A percentile compares a stretch with the other conserved stretches of the same genome.
Conservation (phyloP, 2,113 vertebrate genomes). For the Chamaetylas fuelleborni region DNA sequence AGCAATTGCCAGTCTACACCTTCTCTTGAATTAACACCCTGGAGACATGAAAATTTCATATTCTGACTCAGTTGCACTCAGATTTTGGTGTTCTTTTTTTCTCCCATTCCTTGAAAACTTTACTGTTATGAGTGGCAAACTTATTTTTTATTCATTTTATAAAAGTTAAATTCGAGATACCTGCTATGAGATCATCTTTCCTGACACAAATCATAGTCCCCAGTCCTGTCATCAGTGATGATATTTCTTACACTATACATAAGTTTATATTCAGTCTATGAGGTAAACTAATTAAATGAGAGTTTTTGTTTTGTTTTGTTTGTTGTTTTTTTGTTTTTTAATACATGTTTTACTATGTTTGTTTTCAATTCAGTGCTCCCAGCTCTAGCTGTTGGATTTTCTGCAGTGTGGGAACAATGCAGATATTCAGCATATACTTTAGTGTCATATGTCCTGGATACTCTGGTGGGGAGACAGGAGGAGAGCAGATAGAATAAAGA, state of each 20-base stretch:
- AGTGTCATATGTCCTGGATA: background rate
- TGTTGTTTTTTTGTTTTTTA: background rate
- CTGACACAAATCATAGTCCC: background rate
- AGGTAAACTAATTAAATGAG: background rate
- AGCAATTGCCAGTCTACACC: background rate
- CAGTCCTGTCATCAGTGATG: accelerated
- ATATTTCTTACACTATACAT: background rate
- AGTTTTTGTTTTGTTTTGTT: background rate
- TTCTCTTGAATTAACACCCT: background rate
- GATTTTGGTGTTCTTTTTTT: background rate
- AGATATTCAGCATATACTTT: background rate
- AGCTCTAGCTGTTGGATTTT: background rate
- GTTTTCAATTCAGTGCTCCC: background rate
- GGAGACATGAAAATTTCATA: background rate
- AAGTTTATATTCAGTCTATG: background rate
- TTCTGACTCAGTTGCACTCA: background rate
- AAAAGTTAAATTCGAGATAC: background rate
- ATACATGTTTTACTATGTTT: background rate
- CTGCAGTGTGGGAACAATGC: background rate
- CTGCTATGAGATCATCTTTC: background rate
- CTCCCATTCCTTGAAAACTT: background rate
- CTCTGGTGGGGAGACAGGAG: background rate
- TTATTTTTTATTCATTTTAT: background rate
- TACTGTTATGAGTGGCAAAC: background rate
- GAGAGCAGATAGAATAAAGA: background rate